Evolutionary conservation across 2,113 vertebrate genomes (phyloP).

Genomic region (Microtus montanus): DNA sequence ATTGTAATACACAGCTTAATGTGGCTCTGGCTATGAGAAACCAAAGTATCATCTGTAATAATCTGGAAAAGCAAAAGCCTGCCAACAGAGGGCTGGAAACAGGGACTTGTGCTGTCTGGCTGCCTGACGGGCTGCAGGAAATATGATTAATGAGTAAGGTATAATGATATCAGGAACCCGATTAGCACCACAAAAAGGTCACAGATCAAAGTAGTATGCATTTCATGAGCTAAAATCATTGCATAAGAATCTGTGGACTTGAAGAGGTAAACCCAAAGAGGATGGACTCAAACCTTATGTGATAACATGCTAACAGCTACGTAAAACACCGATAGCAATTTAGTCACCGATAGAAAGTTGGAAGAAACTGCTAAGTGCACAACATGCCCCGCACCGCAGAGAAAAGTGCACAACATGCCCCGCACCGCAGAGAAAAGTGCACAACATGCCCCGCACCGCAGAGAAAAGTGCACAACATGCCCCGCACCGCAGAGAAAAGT

Average conservation of each 20-base stretch:
- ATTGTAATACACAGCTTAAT: slow-evolving; percentile 92
- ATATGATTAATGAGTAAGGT: slow-evolving; percentile 97
- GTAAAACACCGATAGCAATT: slow-evolving; percentile 71
- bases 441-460: not conserved
- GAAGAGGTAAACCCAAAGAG: slow-evolving; percentile 82
- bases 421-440: no score
- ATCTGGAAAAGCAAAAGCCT: slow-evolving; percentile 89
- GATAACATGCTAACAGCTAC: slow-evolving; percentile 76
- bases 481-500: not conserved
- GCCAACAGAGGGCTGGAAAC: slow-evolving; percentile 87
- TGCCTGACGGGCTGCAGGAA: slow-evolving; percentile 88
- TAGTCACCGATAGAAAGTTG: slow-evolving; percentile 67
- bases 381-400: not conserved
- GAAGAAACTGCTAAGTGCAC: slow-evolving; percentile 66
- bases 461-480: slow-evolving; percentile 33
- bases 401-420: not conserved
- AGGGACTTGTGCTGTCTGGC: slow-evolving; percentile 86
- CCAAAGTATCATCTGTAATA: slow-evolving; percentile 89
- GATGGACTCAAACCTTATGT: slow-evolving; percentile 66
- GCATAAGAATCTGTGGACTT: slow-evolving; percentile 83
- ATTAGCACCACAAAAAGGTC: slow-evolving; percentile 96
- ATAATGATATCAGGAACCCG: slow-evolving; percentile 95
- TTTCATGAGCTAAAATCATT: slow-evolving; percentile 88
- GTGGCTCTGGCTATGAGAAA: slow-evolving; percentile 87
- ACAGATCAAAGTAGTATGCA: slow-evolving; percentile 94